Evolutionary conservation across 1,140 invertebrate species (phyloP).

Genomic region (Heliconius himera): DNA sequence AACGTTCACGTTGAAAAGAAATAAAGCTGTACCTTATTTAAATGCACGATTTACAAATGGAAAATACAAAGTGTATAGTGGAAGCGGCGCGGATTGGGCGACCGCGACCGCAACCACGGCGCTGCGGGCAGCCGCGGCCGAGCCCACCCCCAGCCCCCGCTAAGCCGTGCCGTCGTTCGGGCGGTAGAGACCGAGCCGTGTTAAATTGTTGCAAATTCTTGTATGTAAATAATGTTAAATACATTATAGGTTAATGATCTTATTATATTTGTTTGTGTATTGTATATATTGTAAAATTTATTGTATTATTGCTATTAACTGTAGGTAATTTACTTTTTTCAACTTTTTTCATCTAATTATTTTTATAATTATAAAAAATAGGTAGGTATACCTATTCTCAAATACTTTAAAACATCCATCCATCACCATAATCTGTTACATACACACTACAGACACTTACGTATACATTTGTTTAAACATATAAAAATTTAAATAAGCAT

Average conservation of each 20-base stretch:
- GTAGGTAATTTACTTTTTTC: no score
- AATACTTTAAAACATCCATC: background rate
- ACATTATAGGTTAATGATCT: background rate
- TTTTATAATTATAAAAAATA: no score
- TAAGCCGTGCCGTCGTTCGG: slow-evolving; percentile 51
- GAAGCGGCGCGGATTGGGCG: slow-evolving; percentile 46
- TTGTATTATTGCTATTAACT: no score
- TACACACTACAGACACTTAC: background rate
- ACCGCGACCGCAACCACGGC: slow-evolving; percentile 42
- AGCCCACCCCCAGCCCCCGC: slow-evolving; percentile 45
- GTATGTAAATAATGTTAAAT: slow-evolving; percentile 6
- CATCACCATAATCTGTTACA: no score
- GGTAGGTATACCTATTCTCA: no score
- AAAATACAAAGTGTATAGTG: slow-evolving; percentile 44
- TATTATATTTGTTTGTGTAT: background rate
- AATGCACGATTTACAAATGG: slow-evolving; percentile 42
- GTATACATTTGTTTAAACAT: background rate
- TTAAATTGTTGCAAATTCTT: slow-evolving; percentile 30
- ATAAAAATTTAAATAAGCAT: background rate
- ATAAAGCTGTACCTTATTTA: slow-evolving; percentile 19
- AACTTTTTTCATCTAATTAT: no score
- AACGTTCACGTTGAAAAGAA: background rate
- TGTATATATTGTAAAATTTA: no score
- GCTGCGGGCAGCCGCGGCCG: slow-evolving; percentile 48
- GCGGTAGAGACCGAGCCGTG: slow-evolving; percentile 31